phyloP scores from a whole-genome alignment of 2,797 vertebrate species.

The Podarcis siculus region DNA sequence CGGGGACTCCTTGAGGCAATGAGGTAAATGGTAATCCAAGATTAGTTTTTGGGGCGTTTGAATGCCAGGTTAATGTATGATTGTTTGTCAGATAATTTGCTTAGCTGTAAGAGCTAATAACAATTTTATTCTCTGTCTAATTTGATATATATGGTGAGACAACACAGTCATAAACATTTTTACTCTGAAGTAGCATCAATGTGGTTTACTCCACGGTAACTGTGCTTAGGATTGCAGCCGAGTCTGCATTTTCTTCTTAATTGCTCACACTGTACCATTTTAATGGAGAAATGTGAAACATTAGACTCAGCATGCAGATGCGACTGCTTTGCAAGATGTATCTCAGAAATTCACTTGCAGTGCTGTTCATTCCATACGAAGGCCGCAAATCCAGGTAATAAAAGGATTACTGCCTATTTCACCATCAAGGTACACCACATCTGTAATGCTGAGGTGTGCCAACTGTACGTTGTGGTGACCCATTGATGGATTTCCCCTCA shows the following conservation, averaged over 20 bases:
- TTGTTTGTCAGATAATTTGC: slow-evolving; percentile 20
- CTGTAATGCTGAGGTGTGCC: slow-evolving; percentile 17
- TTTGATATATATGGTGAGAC: neutral
- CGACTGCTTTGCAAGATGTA: neutral
- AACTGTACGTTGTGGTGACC: neutral
- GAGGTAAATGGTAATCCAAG: slow-evolving; percentile 46
- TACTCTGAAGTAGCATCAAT: neutral
- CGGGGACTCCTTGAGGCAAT: slow-evolving; percentile 9
- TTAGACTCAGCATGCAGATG: neutral
- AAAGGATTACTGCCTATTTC: slow-evolving; percentile 34
- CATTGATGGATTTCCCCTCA: neutral
- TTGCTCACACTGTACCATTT: neutral
- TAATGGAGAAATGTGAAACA: neutral
- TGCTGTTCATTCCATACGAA: neutral
- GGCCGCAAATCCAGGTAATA: slow-evolving; percentile 39
- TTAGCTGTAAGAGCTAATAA: slow-evolving; percentile 28
- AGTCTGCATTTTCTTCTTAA: neutral
- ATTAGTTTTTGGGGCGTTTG: slow-evolving; percentile 23
- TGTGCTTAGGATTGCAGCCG: neutral
- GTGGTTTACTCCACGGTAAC: neutral
- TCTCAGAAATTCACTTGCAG: neutral
- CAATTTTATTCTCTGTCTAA: slow-evolving; percentile 10
- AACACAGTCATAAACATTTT: neutral
- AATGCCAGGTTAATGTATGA: slow-evolving; percentile 16
- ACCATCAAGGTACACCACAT: neutral